Percentiles rank a stretch among this genome's conserved stretches.
phyloP scores from a whole-genome alignment of 2,888 invertebrate genomes.

The Drosophila demipolita region DNA sequence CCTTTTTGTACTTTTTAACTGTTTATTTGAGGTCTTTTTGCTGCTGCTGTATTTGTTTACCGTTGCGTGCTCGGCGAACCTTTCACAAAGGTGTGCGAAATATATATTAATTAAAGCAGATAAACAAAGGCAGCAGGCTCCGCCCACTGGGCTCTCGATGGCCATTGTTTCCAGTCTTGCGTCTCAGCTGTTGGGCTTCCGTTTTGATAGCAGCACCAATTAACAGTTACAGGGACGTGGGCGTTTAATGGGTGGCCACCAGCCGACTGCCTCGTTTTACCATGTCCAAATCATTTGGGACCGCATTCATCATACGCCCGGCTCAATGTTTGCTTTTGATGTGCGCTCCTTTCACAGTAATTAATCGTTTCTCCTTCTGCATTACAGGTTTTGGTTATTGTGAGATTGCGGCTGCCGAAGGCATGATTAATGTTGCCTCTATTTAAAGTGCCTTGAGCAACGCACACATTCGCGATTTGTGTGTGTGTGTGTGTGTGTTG shows the following conservation, averaged over 20 bases:
- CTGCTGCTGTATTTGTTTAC: slow-evolving; percentile 1
- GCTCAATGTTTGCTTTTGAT: slow-evolving; percentile 76
- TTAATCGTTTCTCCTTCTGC: slow-evolving; percentile 70
- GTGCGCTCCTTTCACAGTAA: slow-evolving; percentile 72
- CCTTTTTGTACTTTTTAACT: slow-evolving; percentile 15
- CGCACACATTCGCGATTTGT: neutral
- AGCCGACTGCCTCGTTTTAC: slow-evolving; percentile 8
- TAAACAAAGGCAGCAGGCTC: slow-evolving; percentile 49
- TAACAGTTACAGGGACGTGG: slow-evolving; percentile 51
- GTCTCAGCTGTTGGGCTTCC: slow-evolving; percentile 57
- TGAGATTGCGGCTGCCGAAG: slow-evolving; percentile 51
- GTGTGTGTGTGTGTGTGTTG: neutral
- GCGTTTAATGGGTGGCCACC: slow-evolving; percentile 12
- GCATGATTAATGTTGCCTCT: slow-evolving; percentile 68
- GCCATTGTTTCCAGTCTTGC: slow-evolving; percentile 38
- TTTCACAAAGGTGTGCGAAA: slow-evolving; percentile 70
- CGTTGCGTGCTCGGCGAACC: slow-evolving; percentile 39
- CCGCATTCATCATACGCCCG: slow-evolving; percentile 76
- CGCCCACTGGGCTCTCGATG: slow-evolving; percentile 15
- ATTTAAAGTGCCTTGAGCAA: slow-evolving; percentile 28
- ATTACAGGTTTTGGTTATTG: slow-evolving; percentile 37
- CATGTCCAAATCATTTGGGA: slow-evolving; percentile 75
- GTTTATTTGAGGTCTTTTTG: neutral
- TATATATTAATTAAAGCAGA: slow-evolving; percentile 77
- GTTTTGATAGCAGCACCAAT: slow-evolving; percentile 59